Percentiles rank a stretch among this genome's conserved stretches.
Evolutionary conservation across 2,113 vertebrate genomes (phyloP).

Genomic region (Anas platyrhynchos): DNA sequence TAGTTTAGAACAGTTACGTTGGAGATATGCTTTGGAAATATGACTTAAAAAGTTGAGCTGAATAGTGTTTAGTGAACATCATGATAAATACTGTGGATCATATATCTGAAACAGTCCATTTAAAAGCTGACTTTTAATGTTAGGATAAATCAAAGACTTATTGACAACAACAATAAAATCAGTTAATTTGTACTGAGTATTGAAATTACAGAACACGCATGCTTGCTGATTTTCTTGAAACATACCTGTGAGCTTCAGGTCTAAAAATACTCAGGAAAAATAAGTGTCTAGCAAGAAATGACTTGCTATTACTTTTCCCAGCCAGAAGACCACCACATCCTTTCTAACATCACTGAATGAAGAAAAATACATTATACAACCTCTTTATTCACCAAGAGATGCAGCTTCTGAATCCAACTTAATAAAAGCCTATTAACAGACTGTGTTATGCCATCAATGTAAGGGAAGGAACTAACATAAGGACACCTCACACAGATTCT

Average conservation of each 20-base stretch:
- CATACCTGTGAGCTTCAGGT: background rate
- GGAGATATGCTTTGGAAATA: background rate
- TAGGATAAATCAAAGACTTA: background rate
- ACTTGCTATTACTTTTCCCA: background rate
- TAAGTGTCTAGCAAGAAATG: background rate
- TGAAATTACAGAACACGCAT: background rate
- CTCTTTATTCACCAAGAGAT: background rate
- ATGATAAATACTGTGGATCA: background rate
- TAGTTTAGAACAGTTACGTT: background rate
- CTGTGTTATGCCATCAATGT: background rate
- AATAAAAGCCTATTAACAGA: constrained; percentile 41
- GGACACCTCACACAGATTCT: background rate
- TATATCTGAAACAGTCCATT: background rate
- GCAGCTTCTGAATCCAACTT: background rate
- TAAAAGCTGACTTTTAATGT: background rate
- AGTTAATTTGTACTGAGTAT: background rate
- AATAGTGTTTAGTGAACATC: background rate
- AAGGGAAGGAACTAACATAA: background rate
- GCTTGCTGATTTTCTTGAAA: background rate
- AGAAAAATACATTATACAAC: background rate
- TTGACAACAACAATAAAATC: background rate
- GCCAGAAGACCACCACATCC: background rate
- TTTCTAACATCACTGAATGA: background rate
- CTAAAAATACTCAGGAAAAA: background rate
- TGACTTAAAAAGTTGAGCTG: background rate